Evolutionary conservation across 2,797 vertebrate species (phyloP).

Genomic region (Sardinella longiceps): DNA sequence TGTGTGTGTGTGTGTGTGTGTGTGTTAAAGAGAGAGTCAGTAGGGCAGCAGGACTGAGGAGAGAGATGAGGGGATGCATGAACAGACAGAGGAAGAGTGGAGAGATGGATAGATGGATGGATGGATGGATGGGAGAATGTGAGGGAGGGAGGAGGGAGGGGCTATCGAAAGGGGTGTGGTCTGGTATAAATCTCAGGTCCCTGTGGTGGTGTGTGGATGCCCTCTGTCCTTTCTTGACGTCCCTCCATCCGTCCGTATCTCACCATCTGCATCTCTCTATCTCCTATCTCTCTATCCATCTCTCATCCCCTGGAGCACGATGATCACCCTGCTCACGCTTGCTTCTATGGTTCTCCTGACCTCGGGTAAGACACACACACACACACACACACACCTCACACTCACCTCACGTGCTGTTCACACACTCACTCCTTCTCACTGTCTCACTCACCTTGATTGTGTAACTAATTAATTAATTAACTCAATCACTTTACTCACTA

Average conservation of each 20-base stretch:
- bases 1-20: too few species aligned
- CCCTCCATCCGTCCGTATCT: neutral
- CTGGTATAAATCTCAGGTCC: neutral
- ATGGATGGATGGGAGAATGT: neutral
- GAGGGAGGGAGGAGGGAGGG: too few species aligned
- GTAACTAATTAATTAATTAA: neutral
- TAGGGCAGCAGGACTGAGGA: too few species aligned
- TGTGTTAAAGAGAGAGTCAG: too few species aligned
- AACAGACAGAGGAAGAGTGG: too few species aligned
- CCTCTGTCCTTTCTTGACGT: neutral
- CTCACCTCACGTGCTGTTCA: neutral
- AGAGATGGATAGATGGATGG: too few species aligned
- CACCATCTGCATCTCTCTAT: neutral
- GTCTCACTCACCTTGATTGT: neutral
- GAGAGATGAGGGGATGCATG: too few species aligned
- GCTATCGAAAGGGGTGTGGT: neutral
- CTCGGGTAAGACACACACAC: neutral
- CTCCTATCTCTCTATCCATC: neutral
- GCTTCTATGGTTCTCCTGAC: neutral
- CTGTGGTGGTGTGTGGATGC: neutral
- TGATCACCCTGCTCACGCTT: neutral
- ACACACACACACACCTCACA: neutral
- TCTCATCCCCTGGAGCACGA: neutral
- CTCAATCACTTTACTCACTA: neutral
- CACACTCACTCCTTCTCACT: neutral